These are phyloP conservation scores for Siniperca obscura DNA, from an alignment of 2,797 vertebrate species.

Conservation along the genomic window DNA sequence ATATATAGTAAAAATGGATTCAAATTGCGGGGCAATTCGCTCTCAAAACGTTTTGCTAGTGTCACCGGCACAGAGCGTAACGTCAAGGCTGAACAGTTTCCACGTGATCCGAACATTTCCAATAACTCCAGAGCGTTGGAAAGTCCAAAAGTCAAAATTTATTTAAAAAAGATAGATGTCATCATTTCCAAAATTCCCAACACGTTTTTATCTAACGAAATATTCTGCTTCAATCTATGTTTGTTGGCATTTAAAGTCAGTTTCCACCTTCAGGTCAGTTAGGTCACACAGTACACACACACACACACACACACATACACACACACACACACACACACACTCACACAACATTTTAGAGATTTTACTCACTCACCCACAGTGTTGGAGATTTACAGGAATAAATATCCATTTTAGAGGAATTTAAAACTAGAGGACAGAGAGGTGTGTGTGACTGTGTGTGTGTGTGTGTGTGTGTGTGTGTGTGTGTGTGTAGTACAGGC, in stretches of 20 bases:
- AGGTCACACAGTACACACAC: not conserved
- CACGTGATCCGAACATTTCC: too few relatives aligned
- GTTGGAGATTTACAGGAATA: slow-evolving; percentile 65
- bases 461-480: slow-evolving; percentile 21
- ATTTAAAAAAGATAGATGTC: too few relatives aligned
- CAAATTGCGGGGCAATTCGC: too few relatives aligned
- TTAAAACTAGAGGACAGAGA: slow-evolving; percentile 50
- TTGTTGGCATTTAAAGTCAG: not conserved
- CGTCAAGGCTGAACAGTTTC: too few relatives aligned
- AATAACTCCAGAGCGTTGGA: too few relatives aligned
- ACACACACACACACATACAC: not conserved
- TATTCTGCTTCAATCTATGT: too few relatives aligned
- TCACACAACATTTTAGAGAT: slow-evolving; percentile 29
- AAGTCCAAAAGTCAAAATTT: too few relatives aligned
- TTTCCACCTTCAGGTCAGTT: slow-evolving; percentile 2
- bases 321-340: not conserved
- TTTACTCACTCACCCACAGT: slow-evolving; percentile 37
- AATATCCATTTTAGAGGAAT: slow-evolving; percentile 60
- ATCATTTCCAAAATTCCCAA: too few relatives aligned
- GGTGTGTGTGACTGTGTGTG: slow-evolving; percentile 16
- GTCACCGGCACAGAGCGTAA: too few relatives aligned
- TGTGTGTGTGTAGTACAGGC: slow-evolving; percentile 6
- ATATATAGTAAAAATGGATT: too few relatives aligned
- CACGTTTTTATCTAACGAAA: too few relatives aligned
- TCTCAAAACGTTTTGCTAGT: too few relatives aligned